Percentiles rank a stretch among this genome's conserved stretches.
Evolutionary conservation across 2,797 vertebrate genomes (phyloP).

Genomic region (Scyliorhinus canicula): DNA sequence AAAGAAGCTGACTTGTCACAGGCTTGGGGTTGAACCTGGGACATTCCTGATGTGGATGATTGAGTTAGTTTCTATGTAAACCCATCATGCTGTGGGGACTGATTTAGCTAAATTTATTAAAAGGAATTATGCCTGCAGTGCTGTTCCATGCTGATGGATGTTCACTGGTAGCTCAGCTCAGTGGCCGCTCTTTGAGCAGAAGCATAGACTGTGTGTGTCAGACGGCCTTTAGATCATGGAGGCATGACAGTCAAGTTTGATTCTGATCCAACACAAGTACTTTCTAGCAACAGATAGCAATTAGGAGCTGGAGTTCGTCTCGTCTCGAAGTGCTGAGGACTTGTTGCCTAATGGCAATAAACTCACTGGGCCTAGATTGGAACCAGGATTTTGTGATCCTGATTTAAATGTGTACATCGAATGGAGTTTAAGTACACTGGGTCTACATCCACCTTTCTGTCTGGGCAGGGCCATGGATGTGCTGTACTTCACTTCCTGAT

Average conservation of each 20-base stretch:
- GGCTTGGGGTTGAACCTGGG: neutral
- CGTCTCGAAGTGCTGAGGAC: too few species aligned
- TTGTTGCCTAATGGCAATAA: too few species aligned
- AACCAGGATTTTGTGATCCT: neutral
- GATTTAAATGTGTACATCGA: neutral
- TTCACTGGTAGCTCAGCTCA: neutral
- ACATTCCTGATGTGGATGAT: neutral
- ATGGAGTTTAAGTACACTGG: neutral
- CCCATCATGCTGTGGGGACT: too few species aligned
- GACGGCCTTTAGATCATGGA: neutral
- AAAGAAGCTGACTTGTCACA: neutral
- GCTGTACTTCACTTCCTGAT: neutral
- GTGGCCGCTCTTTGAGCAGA: neutral
- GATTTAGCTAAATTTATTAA: neutral
- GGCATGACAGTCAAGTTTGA: neutral
- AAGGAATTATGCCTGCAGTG: neutral
- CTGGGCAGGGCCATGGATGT: neutral
- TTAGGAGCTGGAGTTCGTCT: too few species aligned
- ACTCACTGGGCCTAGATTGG: neutral
- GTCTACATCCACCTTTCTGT: neutral
- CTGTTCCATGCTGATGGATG: neutral
- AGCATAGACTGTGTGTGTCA: neutral
- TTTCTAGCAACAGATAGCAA: neutral
- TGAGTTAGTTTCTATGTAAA: neutral
- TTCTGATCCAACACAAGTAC: neutral